Conservation (phyloP, 1,140 invertebrate species). For the Conus ventricosus region DNA sequence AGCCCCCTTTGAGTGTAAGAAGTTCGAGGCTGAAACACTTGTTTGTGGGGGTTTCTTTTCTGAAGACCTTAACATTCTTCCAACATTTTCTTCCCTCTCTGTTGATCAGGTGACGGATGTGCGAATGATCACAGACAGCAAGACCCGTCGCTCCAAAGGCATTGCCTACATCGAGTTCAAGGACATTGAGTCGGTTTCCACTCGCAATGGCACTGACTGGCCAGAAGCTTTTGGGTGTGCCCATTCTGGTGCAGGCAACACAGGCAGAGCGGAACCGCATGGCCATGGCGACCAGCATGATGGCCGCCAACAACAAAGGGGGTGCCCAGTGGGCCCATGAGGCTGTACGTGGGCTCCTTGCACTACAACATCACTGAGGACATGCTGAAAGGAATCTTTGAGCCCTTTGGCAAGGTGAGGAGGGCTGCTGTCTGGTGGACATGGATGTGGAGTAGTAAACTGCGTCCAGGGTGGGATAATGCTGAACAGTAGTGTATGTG, state of each 20-base stretch:
- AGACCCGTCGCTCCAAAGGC: conserved; percentile 98
- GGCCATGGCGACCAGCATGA: conserved; percentile 76
- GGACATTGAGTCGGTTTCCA: conserved; percentile 97
- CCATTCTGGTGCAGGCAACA: conserved; percentile 98
- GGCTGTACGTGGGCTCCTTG: conserved; percentile 96
- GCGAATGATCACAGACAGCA: conserved; percentile 98
- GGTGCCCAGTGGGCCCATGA: conserved; percentile 88
- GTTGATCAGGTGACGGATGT: conserved; percentile 87
- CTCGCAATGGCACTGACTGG: conserved; percentile 97
- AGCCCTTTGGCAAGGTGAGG: conserved; percentile 91
- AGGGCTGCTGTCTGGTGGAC: too few relatives aligned
- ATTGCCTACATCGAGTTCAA: conserved; percentile 99
- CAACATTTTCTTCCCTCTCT: too few relatives aligned
- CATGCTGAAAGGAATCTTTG: conserved; percentile 98
- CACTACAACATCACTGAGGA: conserved; percentile 99
- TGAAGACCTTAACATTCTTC: too few relatives aligned
- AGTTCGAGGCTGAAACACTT: too few relatives aligned
- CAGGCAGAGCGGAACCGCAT: conserved; percentile 98
- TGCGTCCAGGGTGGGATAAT: too few relatives aligned
- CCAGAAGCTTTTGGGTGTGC: conserved; percentile 96
- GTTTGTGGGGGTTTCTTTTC: too few relatives aligned
- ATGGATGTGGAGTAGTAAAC: too few relatives aligned
- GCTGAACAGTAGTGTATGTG: too few relatives aligned
- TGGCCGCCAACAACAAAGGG: conserved; percentile 50
- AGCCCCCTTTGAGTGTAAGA: too few relatives aligned